Base-by-base conservation (phyloP, 1,140 invertebrate genomes). In the Drosophila kepulauana region DNA sequence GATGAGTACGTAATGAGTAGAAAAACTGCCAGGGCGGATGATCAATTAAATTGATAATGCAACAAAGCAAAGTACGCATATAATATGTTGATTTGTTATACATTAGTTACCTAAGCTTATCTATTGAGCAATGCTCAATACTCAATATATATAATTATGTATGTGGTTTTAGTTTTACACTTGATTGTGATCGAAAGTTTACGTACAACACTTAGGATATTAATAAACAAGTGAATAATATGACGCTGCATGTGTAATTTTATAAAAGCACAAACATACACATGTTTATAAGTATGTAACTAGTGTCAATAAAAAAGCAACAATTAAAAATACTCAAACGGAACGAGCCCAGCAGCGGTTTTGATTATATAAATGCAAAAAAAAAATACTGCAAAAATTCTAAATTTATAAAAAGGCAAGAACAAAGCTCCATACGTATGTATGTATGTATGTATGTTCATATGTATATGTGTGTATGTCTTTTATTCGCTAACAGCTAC, bases 401-500 rank as follows among this genome's bases (percentile, higher is more conserved):
- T 75, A 75, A 75, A 70, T 75, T 75, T 75, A 75, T 75, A 75
- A 75, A 75, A 75, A 75, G 59, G 51, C 73, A 75, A 75, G 59
- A 75, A 64, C 66, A 75, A 70, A 63, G 59, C 72, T 63, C 45
- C 71, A 63, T 62, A 46, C 49, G 25, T 20, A 63, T 8, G 57
- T 45, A 38, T 20, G 33, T 45, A 38, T 20, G 33, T 75, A 49
- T 35, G 25, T 61, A 49, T 51, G 30, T 75, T 57, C 15, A n/a
- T 46, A 41, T 58, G 35, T 56, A 57, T 33, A 33, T 73, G 58
- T 74, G 63, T 79, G 52, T 79, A 71, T 57, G 41, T 59, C 49
- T 87, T 73, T 87, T 82, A 82, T 91, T 79, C 78, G 77, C 84
- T 74, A 84, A 82, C 74, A 82, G 78, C 74, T 81, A 91, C 89